Percentiles rank a stretch among this genome's conserved stretches.
phyloP scores from a whole-genome alignment of 2,888 invertebrate genomes.

The Pilophorus perplexus region DNA sequence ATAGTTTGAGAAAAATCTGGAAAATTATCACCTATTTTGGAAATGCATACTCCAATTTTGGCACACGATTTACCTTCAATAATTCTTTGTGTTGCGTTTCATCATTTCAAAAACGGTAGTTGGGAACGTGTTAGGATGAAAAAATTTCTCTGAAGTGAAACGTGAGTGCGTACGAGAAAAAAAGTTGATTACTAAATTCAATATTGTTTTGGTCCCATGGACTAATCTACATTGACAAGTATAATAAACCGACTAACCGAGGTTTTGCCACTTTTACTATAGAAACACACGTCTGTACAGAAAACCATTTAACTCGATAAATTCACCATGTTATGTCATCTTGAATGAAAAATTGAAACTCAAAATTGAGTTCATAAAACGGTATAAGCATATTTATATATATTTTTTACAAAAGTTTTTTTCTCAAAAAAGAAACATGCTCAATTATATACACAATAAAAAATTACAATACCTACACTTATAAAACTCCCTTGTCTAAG shows the following conservation, averaged over 20 bases:
- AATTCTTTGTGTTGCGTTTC: too few relatives aligned
- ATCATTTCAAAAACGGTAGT: too few relatives aligned
- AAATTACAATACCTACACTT: conserved; percentile 29
- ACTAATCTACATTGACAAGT: conserved; percentile 41
- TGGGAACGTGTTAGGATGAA: too few relatives aligned
- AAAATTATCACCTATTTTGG: conserved; percentile 22
- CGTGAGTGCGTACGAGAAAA: too few relatives aligned
- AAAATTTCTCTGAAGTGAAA: too few relatives aligned
- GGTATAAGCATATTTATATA: conserved; percentile 31
- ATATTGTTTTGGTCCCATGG: conserved; percentile 48
- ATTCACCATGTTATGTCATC: too few relatives aligned
- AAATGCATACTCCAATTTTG: conserved; percentile 14
- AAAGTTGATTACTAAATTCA: too few relatives aligned
- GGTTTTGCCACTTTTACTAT: background rate
- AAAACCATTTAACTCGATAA: too few relatives aligned
- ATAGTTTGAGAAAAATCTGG: conserved; percentile 9
- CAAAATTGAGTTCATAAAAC: conserved; percentile 21
- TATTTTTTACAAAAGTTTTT: conserved; percentile 20
- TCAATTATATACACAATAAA: conserved; percentile 29
- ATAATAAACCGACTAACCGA: conserved; percentile 2
- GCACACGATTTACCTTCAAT: too few relatives aligned
- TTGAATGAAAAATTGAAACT: too few relatives aligned
- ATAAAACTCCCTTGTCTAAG: conserved; percentile 30
- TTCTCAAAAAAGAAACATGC: conserved; percentile 4
- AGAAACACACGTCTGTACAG: conserved; percentile 37